Evolutionary conservation across 2,888 invertebrate genomes (phyloP).

Genomic region (Tanypteryx hageni): DNA sequence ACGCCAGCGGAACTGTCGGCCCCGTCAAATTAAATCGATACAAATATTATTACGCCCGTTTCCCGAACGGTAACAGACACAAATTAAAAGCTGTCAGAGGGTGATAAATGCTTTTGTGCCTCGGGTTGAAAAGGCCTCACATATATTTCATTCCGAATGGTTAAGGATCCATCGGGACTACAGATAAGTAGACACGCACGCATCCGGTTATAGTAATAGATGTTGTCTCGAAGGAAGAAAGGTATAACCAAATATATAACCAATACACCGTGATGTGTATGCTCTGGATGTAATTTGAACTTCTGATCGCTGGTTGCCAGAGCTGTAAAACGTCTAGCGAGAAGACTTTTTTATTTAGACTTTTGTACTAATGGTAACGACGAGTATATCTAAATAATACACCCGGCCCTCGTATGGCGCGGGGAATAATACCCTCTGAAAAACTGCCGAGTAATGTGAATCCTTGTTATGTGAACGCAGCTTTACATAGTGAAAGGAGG

Average conservation of each 20-base stretch:
- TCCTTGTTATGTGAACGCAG: too few species aligned
- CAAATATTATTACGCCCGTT: background rate
- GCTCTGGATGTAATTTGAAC: slow-evolving; percentile 5
- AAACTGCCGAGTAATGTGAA: too few species aligned
- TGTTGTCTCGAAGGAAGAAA: too few species aligned
- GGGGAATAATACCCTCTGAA: too few species aligned
- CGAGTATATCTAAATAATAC: too few species aligned
- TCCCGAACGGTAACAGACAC: background rate
- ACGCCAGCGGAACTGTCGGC: background rate
- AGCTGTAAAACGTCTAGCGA: background rate
- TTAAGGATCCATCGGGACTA: background rate
- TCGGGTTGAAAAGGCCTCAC: background rate
- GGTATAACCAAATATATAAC: background rate
- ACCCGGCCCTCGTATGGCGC: too few species aligned
- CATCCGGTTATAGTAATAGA: background rate
- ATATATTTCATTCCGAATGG: background rate
- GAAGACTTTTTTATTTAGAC: background rate
- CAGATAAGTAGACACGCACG: slow-evolving; percentile 14
- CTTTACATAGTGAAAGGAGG: too few species aligned
- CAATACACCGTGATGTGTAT: background rate
- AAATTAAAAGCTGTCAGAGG: background rate
- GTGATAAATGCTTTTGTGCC: slow-evolving; percentile 3
- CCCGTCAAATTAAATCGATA: slow-evolving; percentile 27
- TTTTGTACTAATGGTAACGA: background rate
- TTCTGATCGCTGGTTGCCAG: background rate